Evolutionary conservation across 2,888 invertebrate genomes (phyloP).

Genomic region (Aphodius granarius): DNA sequence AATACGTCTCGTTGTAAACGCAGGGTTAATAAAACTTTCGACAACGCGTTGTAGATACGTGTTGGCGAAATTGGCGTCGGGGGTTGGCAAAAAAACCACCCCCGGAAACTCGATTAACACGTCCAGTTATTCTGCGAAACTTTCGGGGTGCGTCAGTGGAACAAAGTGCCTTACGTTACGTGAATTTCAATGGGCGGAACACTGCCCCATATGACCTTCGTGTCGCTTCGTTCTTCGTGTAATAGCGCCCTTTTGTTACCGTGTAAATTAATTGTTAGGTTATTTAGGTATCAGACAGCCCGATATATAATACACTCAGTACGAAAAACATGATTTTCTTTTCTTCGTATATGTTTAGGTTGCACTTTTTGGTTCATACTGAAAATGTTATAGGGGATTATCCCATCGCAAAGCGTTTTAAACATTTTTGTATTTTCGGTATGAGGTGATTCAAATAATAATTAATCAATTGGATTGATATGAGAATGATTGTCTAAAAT

Average conservation of each 20-base stretch:
- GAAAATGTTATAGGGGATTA: too few species aligned
- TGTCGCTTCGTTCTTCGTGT: neutral
- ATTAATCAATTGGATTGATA: too few species aligned
- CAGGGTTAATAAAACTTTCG: neutral
- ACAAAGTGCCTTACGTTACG: conserved; percentile 15
- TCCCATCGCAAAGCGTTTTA: too few species aligned
- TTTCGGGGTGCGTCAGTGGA: conserved; percentile 11
- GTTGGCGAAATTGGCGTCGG: neutral
- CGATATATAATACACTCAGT: neutral
- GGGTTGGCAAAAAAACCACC: neutral
- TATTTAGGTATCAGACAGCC: neutral
- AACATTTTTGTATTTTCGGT: too few species aligned
- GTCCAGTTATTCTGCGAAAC: conserved; percentile 13
- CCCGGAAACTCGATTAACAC: conserved; percentile 13
- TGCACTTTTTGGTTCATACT: too few species aligned
- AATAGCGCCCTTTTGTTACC: neutral
- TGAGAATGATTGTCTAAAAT: too few species aligned
- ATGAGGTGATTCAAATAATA: too few species aligned
- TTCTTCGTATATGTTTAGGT: too few species aligned
- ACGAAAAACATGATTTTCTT: too few species aligned
- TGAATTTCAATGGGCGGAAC: conserved; percentile 9
- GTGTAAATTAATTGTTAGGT: neutral
- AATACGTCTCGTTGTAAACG: neutral
- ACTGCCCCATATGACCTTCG: neutral
- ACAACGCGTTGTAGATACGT: neutral